Evolutionary conservation across 2,888 invertebrate genomes (phyloP).

Genomic region (Melinopterus prodromus): DNA sequence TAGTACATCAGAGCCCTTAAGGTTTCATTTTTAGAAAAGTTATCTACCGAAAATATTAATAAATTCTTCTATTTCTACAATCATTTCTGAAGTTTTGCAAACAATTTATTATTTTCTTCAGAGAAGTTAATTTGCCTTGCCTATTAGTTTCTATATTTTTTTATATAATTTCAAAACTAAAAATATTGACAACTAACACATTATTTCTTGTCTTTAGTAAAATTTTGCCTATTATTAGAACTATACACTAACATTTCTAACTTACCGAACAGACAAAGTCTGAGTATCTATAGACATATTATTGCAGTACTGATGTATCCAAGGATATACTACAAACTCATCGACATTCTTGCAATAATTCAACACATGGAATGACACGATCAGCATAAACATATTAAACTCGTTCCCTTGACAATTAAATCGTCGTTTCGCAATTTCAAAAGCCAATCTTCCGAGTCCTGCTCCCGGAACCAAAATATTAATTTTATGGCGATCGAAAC

Average conservation of each 20-base stretch:
- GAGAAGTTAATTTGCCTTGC: neutral
- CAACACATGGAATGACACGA: conserved; percentile 94
- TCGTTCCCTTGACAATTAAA: conserved; percentile 97
- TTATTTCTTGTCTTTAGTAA: too few relatives aligned
- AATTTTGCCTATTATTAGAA: too few relatives aligned
- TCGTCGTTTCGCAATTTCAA: conserved; percentile 90
- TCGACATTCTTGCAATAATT: conserved; percentile 82
- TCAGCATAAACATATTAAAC: conserved; percentile 96
- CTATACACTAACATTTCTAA: neutral
- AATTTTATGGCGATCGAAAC: conserved; percentile 66
- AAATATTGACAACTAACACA: too few relatives aligned
- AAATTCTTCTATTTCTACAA: too few relatives aligned
- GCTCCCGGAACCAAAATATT: conserved; percentile 94
- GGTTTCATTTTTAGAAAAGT: too few relatives aligned
- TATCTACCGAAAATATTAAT: too few relatives aligned
- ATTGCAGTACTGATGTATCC: conserved; percentile 95
- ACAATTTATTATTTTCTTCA: too few relatives aligned
- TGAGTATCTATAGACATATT: conserved; percentile 85
- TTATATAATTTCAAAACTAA: neutral
- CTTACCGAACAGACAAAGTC: conserved; percentile 68
- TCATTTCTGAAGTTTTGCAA: too few relatives aligned
- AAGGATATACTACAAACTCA: conserved; percentile 86
- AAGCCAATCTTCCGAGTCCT: conserved; percentile 93
- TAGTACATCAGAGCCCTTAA: too few relatives aligned
- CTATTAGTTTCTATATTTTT: conserved; percentile 20